phyloP scores from a whole-genome alignment of 2,888 invertebrate species.

The Temnothorax ravouxi region DNA sequence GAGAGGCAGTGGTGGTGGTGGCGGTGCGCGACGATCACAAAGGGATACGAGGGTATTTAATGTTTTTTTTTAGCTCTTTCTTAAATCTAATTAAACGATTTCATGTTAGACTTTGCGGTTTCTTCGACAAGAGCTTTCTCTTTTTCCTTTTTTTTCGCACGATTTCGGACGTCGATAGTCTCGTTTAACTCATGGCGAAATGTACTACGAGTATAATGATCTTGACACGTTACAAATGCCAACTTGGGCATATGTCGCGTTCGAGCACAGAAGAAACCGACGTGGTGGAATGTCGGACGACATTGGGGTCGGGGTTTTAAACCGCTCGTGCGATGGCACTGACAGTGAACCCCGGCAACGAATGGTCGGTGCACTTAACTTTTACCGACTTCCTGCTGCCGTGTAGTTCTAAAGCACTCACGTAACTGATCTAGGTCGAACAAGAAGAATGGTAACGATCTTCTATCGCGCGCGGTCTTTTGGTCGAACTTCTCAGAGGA shows the following conservation, averaged over 20 bases:
- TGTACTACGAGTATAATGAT: slow-evolving; percentile 34
- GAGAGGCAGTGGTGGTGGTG: slow-evolving; percentile 65
- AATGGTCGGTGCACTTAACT: slow-evolving; percentile 34
- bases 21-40: slow-evolving; percentile 71
- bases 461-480: slow-evolving; percentile 20
- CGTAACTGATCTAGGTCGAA: slow-evolving; percentile 49
- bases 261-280: slow-evolving; percentile 26
- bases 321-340: slow-evolving; percentile 25
- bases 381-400: slow-evolving; percentile 36
- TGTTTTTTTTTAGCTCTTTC: slow-evolving; percentile 21
- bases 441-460: slow-evolving; percentile 39
- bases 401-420: slow-evolving; percentile 41
- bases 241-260: slow-evolving; percentile 7
- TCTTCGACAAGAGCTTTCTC: neutral
- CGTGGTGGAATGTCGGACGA: neutral
- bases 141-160: slow-evolving; percentile 5
- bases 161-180: neutral
- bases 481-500: slow-evolving; percentile 3
- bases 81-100: neutral
- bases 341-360: slow-evolving; percentile 39
- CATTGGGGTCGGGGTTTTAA: slow-evolving; percentile 29
- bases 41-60: slow-evolving; percentile 41
- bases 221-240: slow-evolving; percentile 29
- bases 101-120: slow-evolving; percentile 7
- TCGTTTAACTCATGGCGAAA: slow-evolving; percentile 28